Evolutionary conservation across 2,113 vertebrate genomes (phyloP).

Genomic region (Pipa parva): DNA sequence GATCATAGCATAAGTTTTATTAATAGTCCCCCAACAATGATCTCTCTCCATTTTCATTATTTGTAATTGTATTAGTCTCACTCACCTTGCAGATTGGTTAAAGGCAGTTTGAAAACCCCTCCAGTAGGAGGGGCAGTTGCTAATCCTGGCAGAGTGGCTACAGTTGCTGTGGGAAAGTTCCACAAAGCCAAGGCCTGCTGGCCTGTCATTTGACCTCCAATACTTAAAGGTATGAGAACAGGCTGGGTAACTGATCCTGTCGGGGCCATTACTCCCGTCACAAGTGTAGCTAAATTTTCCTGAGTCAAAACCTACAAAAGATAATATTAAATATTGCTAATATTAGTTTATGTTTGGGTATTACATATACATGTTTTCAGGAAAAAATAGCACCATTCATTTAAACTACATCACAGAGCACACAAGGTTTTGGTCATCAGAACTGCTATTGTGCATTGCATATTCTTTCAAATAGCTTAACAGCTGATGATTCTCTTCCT

Average conservation of each 20-base stretch:
- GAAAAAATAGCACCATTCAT: no score
- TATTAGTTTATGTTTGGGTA: not conserved
- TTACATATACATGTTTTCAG: not conserved
- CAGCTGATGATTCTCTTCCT: no score
- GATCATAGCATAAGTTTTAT: no score
- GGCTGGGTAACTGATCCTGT: constrained; percentile 89
- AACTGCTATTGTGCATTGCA: not conserved
- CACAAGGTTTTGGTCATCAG: no score
- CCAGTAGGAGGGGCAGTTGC: constrained; percentile 74
- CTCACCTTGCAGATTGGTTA: constrained; percentile 86
- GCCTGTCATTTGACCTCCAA: constrained; percentile 86
- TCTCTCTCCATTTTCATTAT: not conserved
- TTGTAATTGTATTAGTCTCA: no score
- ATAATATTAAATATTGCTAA: not conserved
- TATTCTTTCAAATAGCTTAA: not conserved
- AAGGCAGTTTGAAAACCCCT: constrained; percentile 85
- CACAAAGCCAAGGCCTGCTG: constrained; percentile 90
- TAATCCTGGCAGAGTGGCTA: constrained; percentile 84
- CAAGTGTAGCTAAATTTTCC: constrained; percentile 90
- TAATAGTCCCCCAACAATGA: no score
- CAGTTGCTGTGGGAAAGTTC: constrained; percentile 86
- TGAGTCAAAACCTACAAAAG: constrained; percentile 90
- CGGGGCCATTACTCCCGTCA: constrained; percentile 95
- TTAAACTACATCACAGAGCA: no score
- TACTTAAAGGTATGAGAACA: constrained; percentile 91